Evolutionary conservation across 2,113 vertebrate genomes (phyloP).

Genomic region (Bos taurus): DNA sequence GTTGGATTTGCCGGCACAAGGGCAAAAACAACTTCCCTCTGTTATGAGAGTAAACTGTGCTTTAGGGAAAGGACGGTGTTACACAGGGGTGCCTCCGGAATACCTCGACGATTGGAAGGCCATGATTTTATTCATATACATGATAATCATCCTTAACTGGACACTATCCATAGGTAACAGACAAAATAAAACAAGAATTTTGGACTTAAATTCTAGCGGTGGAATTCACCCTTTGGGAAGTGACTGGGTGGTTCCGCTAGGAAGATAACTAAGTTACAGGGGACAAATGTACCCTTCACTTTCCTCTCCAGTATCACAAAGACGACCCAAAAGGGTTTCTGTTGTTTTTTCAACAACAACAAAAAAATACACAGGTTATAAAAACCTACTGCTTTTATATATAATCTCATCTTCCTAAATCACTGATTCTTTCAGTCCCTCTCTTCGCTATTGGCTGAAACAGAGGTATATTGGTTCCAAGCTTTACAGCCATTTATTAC

Average conservation of each 20-base stretch:
- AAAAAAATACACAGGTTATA: background rate
- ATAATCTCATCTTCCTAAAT: constrained; percentile 20
- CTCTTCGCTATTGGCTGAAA: background rate
- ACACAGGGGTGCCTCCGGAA: background rate
- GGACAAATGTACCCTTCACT: background rate
- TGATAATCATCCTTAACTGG: background rate
- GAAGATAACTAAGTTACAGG: background rate
- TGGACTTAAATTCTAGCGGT: background rate
- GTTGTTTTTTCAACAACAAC: background rate
- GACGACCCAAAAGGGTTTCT: background rate
- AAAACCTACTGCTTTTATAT: background rate
- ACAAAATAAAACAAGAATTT: background rate
- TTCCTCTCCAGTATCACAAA: background rate
- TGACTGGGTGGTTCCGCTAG: background rate
- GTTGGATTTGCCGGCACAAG: background rate
- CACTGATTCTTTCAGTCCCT: background rate
- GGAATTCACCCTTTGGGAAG: background rate
- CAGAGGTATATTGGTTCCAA: background rate
- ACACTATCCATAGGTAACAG: background rate
- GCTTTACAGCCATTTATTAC: background rate
- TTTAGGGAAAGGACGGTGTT: background rate
- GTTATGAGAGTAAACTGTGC: background rate
- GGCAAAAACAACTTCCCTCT: background rate
- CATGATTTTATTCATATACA: background rate
- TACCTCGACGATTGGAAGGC: background rate